Evolutionary conservation across 2,797 vertebrate genomes (phyloP), one percentile per base, ranked within the genome.

Genomic region (Halcyon chelicuti): DNA sequence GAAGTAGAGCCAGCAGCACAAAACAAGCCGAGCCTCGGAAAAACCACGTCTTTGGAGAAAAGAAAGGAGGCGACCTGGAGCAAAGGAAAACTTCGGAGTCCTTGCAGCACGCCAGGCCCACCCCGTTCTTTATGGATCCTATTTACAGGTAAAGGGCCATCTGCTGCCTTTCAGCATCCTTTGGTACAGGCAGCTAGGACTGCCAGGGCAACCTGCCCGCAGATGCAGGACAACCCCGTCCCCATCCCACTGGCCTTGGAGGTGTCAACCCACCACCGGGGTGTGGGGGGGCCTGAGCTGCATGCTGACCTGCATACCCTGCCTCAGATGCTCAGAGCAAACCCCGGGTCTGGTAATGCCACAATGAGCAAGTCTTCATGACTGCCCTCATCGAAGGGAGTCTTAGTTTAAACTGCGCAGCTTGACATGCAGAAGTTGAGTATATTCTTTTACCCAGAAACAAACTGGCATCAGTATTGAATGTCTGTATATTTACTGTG

Each of bases 91-190:
- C 98, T 21, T 96, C 98, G 0, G 99, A 99, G 86, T 98, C 98
- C 67, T 97, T 99, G 97, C 99, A 99, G 95, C 99, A 99, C 8
- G 99, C 99, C 91, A 98, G 99, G 92, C 99, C 99, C 42, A 99
- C 99, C 12, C 99, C 99, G 1, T 99, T 99, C 98, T 99, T 99
- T 96, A 99, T 99, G 99, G 99, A 99, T 97, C 99, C 99, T 40
- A 99, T 99, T 87, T 99, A 99, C 98, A 99, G 99, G 99, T 99
- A 99, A 98, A 12, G 8, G 31, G 12, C 44, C n/a, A 2, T 20
- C 37, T 35, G 76, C 89, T 92, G 87, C 90, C 58, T 42, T 47
- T 9, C 4, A 12, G 61, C 73, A 57, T 67, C 84, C 65, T 65
- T 58, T 52, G 75, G 39, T 62, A 52, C 51, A 14, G 80, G 37